Conservation (phyloP, 2,888 invertebrate genomes). For the Dilophus febrilis region DNA sequence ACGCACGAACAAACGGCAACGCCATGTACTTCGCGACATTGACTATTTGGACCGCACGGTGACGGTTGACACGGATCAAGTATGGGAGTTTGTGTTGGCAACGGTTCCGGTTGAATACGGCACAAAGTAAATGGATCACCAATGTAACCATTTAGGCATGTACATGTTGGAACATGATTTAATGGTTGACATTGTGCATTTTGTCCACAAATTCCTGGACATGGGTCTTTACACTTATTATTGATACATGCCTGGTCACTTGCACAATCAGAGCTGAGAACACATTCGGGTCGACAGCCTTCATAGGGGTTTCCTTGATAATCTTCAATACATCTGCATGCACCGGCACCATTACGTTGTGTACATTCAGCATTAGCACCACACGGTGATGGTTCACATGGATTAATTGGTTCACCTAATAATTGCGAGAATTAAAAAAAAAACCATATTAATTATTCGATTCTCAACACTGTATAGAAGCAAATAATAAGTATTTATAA, state of each 20-base stretch:
- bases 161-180: conserved; percentile 75
- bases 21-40: conserved; percentile 51
- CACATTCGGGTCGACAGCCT: conserved; percentile 74
- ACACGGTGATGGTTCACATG: conserved; percentile 76
- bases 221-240: conserved; percentile 73
- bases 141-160: conserved; percentile 50
- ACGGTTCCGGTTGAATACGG: conserved; percentile 18
- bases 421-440: background rate
- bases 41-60: conserved; percentile 67
- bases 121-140: conserved; percentile 57
- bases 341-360: conserved; percentile 58
- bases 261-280: conserved; percentile 69
- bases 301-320: conserved; percentile 76
- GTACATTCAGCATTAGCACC: conserved; percentile 67
- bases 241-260: conserved; percentile 66
- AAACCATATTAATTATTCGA: background rate
- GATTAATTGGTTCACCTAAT: conserved; percentile 37
- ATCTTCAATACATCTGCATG: conserved; percentile 63
- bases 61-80: conserved; percentile 50
- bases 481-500: too few species aligned
- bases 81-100: conserved; percentile 12
- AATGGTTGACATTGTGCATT: conserved; percentile 70
- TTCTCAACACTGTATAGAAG: background rate
- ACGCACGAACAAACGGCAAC: conserved; percentile 65
- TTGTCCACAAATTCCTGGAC: conserved; percentile 68